Evolutionary conservation across 2,888 invertebrate species (phyloP).

Genomic region (Scelioninae gen. 2): DNA sequence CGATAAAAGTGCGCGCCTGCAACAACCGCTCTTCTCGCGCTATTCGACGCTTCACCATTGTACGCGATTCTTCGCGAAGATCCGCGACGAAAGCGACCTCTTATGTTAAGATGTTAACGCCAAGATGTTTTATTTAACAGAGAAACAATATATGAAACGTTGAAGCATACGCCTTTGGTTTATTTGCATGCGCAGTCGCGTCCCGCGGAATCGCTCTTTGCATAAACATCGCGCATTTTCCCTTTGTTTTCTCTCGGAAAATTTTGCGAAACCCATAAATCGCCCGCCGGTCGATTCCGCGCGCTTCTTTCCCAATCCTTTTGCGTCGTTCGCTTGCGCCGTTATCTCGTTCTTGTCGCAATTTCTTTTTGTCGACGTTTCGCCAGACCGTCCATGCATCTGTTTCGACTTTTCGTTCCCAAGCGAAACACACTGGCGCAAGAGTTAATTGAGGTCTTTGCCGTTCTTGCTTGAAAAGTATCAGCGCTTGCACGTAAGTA

Average conservation of each 20-base stretch:
- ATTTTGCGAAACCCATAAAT: constrained; percentile 40
- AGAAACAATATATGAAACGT: constrained; percentile 49
- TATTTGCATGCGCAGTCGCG: constrained; percentile 42
- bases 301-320: constrained; percentile 19
- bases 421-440: not conserved
- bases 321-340: constrained; percentile 17
- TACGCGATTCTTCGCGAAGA: not conserved
- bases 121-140: constrained; percentile 55
- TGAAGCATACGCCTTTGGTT: constrained; percentile 23
- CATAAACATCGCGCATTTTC: constrained; percentile 9
- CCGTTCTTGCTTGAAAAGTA: not conserved
- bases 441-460: constrained; percentile 8
- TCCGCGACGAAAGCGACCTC: constrained; percentile 34
- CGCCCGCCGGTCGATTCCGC: constrained; percentile 41
- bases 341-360: not conserved
- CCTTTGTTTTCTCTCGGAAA: constrained; percentile 46
- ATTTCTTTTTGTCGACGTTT: constrained; percentile 6
- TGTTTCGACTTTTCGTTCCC: constrained; percentile 3
- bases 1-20: no score
- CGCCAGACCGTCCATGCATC: constrained; percentile 1
- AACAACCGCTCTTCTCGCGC: no score
- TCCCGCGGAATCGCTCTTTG: not conserved
- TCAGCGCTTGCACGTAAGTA: constrained; percentile 2
- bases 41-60: no score
- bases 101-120: constrained; percentile 30